A percentile compares a stretch with the other conserved stretches of the same genome.
phyloP scores from a whole-genome alignment of 1,140 invertebrate species.

The Bactericera cockerelli region DNA sequence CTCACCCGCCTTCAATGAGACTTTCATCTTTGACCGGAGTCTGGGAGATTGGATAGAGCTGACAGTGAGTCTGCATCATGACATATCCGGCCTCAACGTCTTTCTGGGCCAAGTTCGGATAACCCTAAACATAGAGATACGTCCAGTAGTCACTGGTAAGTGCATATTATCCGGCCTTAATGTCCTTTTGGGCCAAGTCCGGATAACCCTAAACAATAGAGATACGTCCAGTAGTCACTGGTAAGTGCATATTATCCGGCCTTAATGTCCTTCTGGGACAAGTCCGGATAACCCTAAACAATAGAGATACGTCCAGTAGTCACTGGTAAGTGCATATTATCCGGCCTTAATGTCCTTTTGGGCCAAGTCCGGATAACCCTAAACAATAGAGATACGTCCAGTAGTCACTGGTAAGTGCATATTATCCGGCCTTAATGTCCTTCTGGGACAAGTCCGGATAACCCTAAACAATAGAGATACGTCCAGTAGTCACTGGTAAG shows the following conservation, averaged over 20 bases:
- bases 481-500: not conserved
- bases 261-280: slow-evolving; percentile 74
- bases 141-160: slow-evolving; percentile 41
- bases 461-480: not conserved
- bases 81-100: slow-evolving; percentile 55
- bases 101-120: slow-evolving; percentile 77
- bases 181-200: slow-evolving; percentile 72
- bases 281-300: slow-evolving; percentile 59
- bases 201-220: slow-evolving; percentile 55
- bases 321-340: slow-evolving; percentile 39
- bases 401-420: slow-evolving; percentile 39
- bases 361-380: slow-evolving; percentile 70
- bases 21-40: slow-evolving; percentile 67
- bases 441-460: not conserved
- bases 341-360: slow-evolving; percentile 63
- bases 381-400: slow-evolving; percentile 41
- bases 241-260: slow-evolving; percentile 37
- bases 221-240: slow-evolving; percentile 41
- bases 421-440: not conserved
- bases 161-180: slow-evolving; percentile 44
- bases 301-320: slow-evolving; percentile 38
- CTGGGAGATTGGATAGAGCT: slow-evolving; percentile 49
- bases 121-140: slow-evolving; percentile 48
- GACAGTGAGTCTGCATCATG: slow-evolving; percentile 69
- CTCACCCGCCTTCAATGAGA: slow-evolving; percentile 75